Conservation (phyloP, 2,113 vertebrate species). For the Crotalus helleri region DNA sequence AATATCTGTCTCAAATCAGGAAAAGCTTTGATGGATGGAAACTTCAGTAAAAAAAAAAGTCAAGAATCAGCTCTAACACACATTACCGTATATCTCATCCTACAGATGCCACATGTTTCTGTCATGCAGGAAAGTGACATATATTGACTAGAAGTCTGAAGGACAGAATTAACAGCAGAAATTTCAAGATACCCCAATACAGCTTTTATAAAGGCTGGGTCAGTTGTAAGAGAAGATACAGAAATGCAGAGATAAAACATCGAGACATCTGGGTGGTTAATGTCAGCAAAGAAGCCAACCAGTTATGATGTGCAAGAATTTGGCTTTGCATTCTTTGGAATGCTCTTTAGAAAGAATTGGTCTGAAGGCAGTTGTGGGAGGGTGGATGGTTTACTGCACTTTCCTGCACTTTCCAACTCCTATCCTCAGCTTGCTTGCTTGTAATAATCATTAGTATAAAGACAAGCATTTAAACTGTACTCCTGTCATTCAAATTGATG, state of each 20-base stretch:
- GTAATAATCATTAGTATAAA: background rate
- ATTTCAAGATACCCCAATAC: background rate
- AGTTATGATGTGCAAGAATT: conserved; percentile 1
- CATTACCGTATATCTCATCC: background rate
- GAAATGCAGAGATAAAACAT: background rate
- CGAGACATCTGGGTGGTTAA: conserved; percentile 20
- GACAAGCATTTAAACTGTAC: background rate
- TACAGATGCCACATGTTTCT: background rate
- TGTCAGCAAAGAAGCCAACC: conserved; percentile 5
- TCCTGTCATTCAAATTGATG: background rate
- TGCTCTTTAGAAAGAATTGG: background rate
- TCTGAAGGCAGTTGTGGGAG: conserved; percentile 15
- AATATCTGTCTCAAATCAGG: background rate
- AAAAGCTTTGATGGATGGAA: background rate
- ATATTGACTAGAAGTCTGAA: background rate
- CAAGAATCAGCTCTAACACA: background rate
- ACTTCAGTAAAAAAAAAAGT: background rate
- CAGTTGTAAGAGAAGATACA: background rate
- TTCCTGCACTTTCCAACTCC: background rate
- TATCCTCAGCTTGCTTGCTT: background rate
- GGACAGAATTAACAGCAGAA: background rate
- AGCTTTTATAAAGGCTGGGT: background rate
- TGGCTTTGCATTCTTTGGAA: conserved; percentile 2
- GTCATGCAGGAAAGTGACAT: background rate
- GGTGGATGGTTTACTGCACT: background rate